A percentile compares a stretch with the other conserved stretches of the same genome.
phyloP scores from a whole-genome alignment of 2,888 invertebrate species.

The Scaptomyza parva region DNA sequence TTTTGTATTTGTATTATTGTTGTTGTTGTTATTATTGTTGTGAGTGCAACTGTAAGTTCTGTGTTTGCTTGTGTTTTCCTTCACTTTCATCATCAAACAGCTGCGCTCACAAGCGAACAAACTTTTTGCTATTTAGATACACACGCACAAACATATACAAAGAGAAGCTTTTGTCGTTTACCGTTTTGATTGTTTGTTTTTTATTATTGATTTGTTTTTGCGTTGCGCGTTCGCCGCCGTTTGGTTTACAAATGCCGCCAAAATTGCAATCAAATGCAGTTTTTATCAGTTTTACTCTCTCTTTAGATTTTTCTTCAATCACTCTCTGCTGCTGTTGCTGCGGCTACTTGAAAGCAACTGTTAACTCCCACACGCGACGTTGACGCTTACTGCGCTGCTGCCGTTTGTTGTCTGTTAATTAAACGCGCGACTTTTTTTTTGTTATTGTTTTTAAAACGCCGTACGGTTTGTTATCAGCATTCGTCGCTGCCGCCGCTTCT shows the following conservation, averaged over 20 bases:
- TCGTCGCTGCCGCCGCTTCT: constrained; percentile 50
- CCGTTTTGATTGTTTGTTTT: constrained; percentile 60
- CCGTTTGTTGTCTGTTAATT: constrained; percentile 60
- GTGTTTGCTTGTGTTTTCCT: constrained; percentile 55
- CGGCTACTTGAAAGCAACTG: constrained; percentile 27
- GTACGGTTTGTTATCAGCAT: constrained; percentile 75
- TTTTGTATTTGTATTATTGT: constrained; percentile 30
- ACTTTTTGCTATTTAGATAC: constrained; percentile 50
- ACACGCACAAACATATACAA: constrained; percentile 32
- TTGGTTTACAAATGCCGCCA: constrained; percentile 74
- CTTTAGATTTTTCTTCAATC: constrained; percentile 6
- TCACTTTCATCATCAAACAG: constrained; percentile 80
- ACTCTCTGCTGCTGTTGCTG: constrained; percentile 4
- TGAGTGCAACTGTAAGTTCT: constrained; percentile 46
- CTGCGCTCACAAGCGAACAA: constrained; percentile 65
- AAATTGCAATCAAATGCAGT: constrained; percentile 79
- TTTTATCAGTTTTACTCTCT: constrained; percentile 61
- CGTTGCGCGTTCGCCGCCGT: constrained; percentile 70
- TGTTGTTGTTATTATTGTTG: constrained; percentile 30
- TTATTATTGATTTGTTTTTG: constrained; percentile 72
- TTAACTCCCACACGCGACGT: constrained; percentile 54
- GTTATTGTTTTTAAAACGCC: constrained; percentile 74
- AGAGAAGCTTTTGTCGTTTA: constrained; percentile 62
- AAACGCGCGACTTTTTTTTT: constrained; percentile 69
- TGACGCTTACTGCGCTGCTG: constrained; percentile 61